Percentiles rank a stretch among this genome's conserved stretches.
Evolutionary conservation across 64 coral and sea anemone genomes (phyloP).

Genomic region (Porites lutea): DNA sequence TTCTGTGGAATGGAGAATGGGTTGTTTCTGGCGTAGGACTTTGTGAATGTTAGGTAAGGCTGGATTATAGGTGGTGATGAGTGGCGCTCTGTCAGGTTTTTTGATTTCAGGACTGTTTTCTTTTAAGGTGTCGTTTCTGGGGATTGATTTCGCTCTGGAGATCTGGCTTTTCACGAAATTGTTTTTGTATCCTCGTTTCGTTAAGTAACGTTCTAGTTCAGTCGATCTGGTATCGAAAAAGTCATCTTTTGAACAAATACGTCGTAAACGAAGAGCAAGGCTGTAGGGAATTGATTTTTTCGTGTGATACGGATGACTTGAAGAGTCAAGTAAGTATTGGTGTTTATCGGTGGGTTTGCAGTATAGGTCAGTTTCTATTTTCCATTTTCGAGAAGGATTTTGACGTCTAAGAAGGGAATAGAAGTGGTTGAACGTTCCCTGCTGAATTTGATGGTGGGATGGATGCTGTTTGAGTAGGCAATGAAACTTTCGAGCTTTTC

Average conservation of each 20-base stretch:
- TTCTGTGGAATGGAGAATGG: slow-evolving; percentile 62
- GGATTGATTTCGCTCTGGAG: background rate
- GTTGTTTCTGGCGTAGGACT: slow-evolving; percentile 49
- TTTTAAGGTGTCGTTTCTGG: background rate
- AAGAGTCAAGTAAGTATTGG: slow-evolving; percentile 31
- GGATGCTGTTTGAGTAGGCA: slow-evolving; percentile 1
- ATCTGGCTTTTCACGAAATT: slow-evolving; percentile 5
- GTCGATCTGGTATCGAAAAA: background rate
- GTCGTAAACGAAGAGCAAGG: slow-evolving; percentile 32
- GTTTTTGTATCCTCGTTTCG: slow-evolving; percentile 36
- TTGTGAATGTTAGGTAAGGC: slow-evolving; percentile 43
- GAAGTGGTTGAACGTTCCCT: slow-evolving; percentile 15
- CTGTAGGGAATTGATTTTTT: slow-evolving; percentile 50
- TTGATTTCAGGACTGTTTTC: background rate
- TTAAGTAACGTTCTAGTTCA: slow-evolving; percentile 20
- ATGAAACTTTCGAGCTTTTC: slow-evolving; percentile 3
- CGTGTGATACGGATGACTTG: slow-evolving; percentile 32
- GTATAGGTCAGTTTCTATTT: slow-evolving; percentile 54
- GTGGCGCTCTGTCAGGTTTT: slow-evolving; percentile 19
- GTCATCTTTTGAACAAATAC: slow-evolving; percentile 60
- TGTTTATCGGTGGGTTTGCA: slow-evolving; percentile 65
- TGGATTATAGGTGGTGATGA: slow-evolving; percentile 59
- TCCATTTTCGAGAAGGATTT: background rate
- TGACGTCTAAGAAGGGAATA: slow-evolving; percentile 45
- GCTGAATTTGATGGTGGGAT: slow-evolving; percentile 47